Base-by-base conservation (phyloP, 2,797 vertebrate genomes). In the Mus caroli region DNA sequence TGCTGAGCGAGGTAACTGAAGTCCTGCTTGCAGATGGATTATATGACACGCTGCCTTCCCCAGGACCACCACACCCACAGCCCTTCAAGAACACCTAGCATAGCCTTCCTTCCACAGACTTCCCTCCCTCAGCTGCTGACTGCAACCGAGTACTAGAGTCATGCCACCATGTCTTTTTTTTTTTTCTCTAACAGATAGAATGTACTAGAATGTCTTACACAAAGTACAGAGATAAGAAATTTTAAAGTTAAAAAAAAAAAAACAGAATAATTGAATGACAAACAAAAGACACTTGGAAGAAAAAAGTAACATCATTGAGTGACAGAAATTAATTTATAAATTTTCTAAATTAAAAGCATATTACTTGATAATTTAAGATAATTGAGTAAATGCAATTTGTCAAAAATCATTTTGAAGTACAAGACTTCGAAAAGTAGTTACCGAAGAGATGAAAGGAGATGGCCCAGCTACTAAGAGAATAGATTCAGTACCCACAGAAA, bases 281-380 rank as follows among this genome's bases (percentile, higher is more conserved):
- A 6, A 85, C 40, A 67, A 67, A 85, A 34, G 31, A 85, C 19
- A 64, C 46, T 46, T 64, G 10, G 10, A 20, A 20, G 24, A 60
- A n/a, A 62, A 52, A 86, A 6, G 31, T 43, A 31, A 26, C 78
- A 67, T 83, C 6, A 56, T 6, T 92, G n/a, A 14, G 10, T 91
- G 43, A 37, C 28, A 84, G 13, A 6, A 71, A 91, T 17, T 43
- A 75, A 22, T 95, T 91, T 78, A 52, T 54, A 78, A 50, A 67
- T 88, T 85, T 73, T 85, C 31, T 64, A 67, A 79, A 50, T 17
- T 64, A 19, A 64, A 34, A 8, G 50, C 73, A 56, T 40, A 60
- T 60, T 78, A 13, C 6, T 76, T 96, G 40, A 64, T 60, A 60
- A 76, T 91, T 89, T 90, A 86, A 90, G 40, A 64, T 40, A 73